phyloP scores from a whole-genome alignment of 2,888 invertebrate species.

The Mactromeris polynyma region DNA sequence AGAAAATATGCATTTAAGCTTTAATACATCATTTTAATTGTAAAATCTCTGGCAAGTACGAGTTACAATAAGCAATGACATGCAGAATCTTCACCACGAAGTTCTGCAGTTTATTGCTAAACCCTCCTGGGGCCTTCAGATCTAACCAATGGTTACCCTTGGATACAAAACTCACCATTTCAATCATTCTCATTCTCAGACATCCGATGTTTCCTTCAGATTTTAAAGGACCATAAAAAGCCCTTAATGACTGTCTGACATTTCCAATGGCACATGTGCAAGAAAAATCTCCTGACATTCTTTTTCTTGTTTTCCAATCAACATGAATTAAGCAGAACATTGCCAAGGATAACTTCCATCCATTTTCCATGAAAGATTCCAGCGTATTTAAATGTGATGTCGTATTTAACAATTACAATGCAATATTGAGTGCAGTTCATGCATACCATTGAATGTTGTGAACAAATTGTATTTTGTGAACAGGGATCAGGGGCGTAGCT shows the following conservation, averaged over 20 bases:
- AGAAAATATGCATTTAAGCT: too few relatives aligned
- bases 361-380: conserved; percentile 8
- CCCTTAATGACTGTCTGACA: not conserved
- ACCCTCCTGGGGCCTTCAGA: too few relatives aligned
- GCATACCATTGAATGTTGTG: not conserved
- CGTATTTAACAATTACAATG: not conserved
- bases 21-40: too few relatives aligned
- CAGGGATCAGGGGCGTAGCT: too few relatives aligned
- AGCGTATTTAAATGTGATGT: not conserved
- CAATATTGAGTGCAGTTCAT: not conserved
- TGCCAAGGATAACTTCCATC: not conserved
- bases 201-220: not conserved
- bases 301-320: not conserved
- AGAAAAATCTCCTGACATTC: not conserved
- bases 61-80: too few relatives aligned
- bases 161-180: not conserved
- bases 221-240: conserved; percentile 2
- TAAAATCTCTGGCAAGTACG: too few relatives aligned
- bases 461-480: not conserved
- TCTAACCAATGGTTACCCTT: too few relatives aligned
- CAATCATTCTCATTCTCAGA: not conserved
- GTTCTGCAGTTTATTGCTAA: too few relatives aligned
- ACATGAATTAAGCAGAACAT: not conserved
- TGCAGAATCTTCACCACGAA: too few relatives aligned
- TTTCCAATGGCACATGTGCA: not conserved